Percentiles rank a stretch among this genome's conserved stretches.
These are phyloP conservation scores for Labeo calbasu DNA, from an alignment of 2,797 vertebrate genomes.

Conservation along the genomic window DNA sequence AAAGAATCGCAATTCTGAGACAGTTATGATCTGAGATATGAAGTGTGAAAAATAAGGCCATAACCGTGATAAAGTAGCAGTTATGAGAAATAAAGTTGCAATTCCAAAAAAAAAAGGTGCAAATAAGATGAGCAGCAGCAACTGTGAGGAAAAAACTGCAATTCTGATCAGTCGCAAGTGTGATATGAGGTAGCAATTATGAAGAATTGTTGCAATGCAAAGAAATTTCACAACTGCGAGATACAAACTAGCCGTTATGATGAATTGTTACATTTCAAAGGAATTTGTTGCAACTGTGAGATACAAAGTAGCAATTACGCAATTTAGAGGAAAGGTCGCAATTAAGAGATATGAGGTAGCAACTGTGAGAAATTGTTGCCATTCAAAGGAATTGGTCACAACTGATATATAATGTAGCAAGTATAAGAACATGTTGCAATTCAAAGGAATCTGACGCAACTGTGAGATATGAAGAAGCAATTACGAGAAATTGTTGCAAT, in stretches of 20 bases:
- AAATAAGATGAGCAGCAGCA: too few relatives aligned
- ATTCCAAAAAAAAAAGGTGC: background rate
- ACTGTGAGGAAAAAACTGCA: background rate
- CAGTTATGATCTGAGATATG: too few relatives aligned
- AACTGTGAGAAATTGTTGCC: too few relatives aligned
- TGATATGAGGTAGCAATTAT: background rate
- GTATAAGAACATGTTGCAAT: background rate
- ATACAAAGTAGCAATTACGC: background rate
- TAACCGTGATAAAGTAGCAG: background rate
- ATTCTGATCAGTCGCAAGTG: background rate
- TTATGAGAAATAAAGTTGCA: background rate
- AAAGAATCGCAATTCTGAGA: background rate
- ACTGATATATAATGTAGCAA: background rate
- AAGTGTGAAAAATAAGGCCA: background rate
- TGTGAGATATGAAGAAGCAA: background rate
- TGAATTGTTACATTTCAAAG: background rate
- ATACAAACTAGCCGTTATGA: background rate
- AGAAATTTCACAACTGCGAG: background rate
- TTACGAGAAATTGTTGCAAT: background rate
- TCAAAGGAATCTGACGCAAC: too few relatives aligned
- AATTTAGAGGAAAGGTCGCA: background rate
- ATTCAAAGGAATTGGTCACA: too few relatives aligned
- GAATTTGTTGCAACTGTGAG: background rate
- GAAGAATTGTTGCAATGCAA: background rate
- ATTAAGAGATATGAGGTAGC: too few relatives aligned